A percentile compares a stretch with the other conserved stretches of the same genome.
phyloP scores from a whole-genome alignment of 2,888 invertebrate genomes.

The Neria commutata region DNA sequence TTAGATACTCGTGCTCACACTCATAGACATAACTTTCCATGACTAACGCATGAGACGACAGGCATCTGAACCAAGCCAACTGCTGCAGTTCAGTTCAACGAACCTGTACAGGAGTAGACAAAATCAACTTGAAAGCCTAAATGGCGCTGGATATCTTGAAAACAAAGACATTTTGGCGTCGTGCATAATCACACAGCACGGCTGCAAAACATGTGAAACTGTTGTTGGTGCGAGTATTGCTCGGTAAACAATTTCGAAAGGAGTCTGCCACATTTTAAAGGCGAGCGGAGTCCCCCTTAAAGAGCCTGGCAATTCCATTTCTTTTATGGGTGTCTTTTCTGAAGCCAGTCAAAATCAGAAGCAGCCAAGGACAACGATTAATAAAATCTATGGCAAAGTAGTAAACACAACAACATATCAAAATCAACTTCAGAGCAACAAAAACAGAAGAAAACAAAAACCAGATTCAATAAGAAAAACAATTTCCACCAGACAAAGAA shows the following conservation, averaged over 20 bases:
- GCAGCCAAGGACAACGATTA: background rate
- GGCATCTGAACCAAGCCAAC: too few species aligned
- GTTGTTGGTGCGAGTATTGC: too few species aligned
- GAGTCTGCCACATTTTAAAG: too few species aligned
- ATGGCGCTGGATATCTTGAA: conserved; percentile 14
- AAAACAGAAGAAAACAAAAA: background rate
- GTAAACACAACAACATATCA: background rate
- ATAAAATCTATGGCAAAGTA: background rate
- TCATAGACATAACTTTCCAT: too few species aligned
- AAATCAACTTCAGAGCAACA: background rate
- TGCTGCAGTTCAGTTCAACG: conserved; percentile 33
- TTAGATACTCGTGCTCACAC: too few species aligned
- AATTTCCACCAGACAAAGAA: conserved; percentile 4
- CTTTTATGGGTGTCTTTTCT: too few species aligned
- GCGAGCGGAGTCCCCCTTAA: too few species aligned
- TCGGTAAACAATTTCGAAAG: too few species aligned
- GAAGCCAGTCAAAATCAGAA: background rate
- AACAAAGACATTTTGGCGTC: background rate
- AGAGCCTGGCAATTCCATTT: too few species aligned
- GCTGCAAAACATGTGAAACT: too few species aligned
- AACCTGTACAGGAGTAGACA: conserved; percentile 36
- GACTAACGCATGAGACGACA: too few species aligned
- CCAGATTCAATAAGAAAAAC: background rate
- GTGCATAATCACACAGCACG: too few species aligned
- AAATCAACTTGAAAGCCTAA: conserved; percentile 22